phyloP scores from a whole-genome alignment of 1,140 invertebrate genomes.

The Bombus confusus region DNA sequence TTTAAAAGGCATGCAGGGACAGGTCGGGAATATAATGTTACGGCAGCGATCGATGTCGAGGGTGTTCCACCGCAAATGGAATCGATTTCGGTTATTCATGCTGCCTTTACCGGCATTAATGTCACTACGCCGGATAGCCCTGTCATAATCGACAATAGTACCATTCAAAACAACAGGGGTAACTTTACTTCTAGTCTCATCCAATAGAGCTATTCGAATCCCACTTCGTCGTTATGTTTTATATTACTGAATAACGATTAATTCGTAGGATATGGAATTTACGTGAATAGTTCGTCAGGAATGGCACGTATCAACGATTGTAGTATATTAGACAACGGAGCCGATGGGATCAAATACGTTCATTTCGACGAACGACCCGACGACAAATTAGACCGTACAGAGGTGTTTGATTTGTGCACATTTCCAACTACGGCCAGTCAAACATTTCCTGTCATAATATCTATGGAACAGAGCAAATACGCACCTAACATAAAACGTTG shows the following conservation, averaged over 20 bases:
- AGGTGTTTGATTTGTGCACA: slow-evolving; percentile 92
- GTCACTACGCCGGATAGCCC: slow-evolving; percentile 92
- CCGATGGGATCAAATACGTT: slow-evolving; percentile 93
- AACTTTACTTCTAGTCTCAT: slow-evolving; percentile 34
- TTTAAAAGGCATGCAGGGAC: slow-evolving; percentile 89
- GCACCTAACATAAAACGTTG: slow-evolving; percentile 87
- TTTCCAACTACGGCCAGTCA: slow-evolving; percentile 91
- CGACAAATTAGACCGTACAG: slow-evolving; percentile 87
- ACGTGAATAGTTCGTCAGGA: slow-evolving; percentile 93
- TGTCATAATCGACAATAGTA: slow-evolving; percentile 90
- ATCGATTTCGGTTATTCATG: slow-evolving; percentile 90
- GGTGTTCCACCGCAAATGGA: slow-evolving; percentile 94
- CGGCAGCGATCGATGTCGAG: slow-evolving; percentile 92
- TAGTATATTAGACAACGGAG: slow-evolving; percentile 90
- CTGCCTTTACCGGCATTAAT: slow-evolving; percentile 96
- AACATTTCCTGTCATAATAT: slow-evolving; percentile 91
- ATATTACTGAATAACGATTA: background rate
- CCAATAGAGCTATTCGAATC: background rate
- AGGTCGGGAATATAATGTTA: slow-evolving; percentile 90
- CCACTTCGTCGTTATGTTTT: background rate
- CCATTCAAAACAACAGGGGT: slow-evolving; percentile 92
- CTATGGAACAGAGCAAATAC: slow-evolving; percentile 89
- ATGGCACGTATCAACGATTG: slow-evolving; percentile 88
- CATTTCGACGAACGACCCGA: slow-evolving; percentile 90
- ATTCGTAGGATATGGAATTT: slow-evolving; percentile 91